Evolutionary conservation across 2,113 vertebrate species (phyloP), one percentile per base, ranked within the genome.

Genomic region (Toxotes jaculatrix): DNA sequence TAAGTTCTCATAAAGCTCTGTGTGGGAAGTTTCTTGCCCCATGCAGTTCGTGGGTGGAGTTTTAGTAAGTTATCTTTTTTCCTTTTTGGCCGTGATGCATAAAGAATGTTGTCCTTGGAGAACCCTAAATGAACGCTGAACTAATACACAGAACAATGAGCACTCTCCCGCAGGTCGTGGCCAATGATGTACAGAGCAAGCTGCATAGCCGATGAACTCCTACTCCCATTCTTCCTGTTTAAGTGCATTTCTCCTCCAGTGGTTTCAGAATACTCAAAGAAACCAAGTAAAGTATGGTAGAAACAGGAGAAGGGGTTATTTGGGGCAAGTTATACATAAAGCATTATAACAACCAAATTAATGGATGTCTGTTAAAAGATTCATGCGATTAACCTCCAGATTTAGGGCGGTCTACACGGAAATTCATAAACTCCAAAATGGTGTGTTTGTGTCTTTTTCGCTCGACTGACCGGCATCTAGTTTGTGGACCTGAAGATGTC

Each of bases 331-430:
- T 93, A 93, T 93, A 91, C 92, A 94, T 94, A 93, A 94, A 87
- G 86, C 89, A 93, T 93, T 88, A 85, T 89, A 90, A 93, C 93
- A 94, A 93, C 90, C 74, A 90, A 89, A 95, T 95, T 91, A 94
- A 94, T 95, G 93, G 93, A 94, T 91, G 92, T 91, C 88, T 92
- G 75, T 68, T 94, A 7, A 93, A 94, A 91, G 87, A 94, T 95
- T 92, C 34, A 95, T 60, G 34, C 3, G 76, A 94, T 94, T 92
- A 95, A 92, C 88, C 86, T 77, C 69, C 76, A 87, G 75, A 89
- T 93, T 93, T 83, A 57, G 74, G 73, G 74, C 23, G 23, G 23
- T 60, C 47, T 89, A 88, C 90, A 92, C 82, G 86, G 76, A 90
- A 90, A 89, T 83, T 69, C 71, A 64, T 78, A 88, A 87, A 83